Evolutionary conservation across 2,888 invertebrate genomes (phyloP), one percentile per base, ranked within the genome.

Genomic region (Ectobius pallidus): DNA sequence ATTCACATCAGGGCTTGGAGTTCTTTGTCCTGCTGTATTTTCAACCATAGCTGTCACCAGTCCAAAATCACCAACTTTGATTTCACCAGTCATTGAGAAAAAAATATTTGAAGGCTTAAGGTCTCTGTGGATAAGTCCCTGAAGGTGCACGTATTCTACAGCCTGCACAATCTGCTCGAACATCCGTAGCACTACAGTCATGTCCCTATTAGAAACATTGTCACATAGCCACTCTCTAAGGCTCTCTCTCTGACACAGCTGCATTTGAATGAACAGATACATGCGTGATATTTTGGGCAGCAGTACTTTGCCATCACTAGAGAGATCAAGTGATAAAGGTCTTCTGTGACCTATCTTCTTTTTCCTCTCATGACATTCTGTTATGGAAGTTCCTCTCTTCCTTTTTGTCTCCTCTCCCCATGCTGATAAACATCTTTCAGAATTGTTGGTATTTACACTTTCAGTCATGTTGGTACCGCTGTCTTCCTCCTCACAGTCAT

Each of bases 21-120:
- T 75, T 25, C 73, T 70, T 34, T 67, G 55, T 11, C 76, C 76
- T 16, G 77, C 79, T 20, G 78, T 78, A 30, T 84, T 86, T 78
- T 91, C 91, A 61, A 88, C 87, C 87, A 94, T 92, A 25, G 93
- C 91, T 3, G 98, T 97, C 14, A 96, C 99, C n/a, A 99, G 88
- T 0, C 99, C 99, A 85, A 99, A 99, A 85, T 99, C 99, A 0
- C 99, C 99, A 71, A 99, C 94, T 86, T 99, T 99, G 9, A 99
- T 91, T 79, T 89, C 88, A 1, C 94, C 94, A 82, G 97, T 95
- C 76, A 91, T 87, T 0, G 96, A 93, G 83, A 99, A 98, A 84
- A 99, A 95, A 78, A 96, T 95, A 81, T 96, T 96, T 75, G 94
- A 93, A 0, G 95, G 95, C 89, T 99, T 99, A 46, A 99, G 86